These are phyloP conservation scores for Saxidomus purpurata DNA, from an alignment of 1,140 invertebrate genomes.

Conservation along the genomic window DNA sequence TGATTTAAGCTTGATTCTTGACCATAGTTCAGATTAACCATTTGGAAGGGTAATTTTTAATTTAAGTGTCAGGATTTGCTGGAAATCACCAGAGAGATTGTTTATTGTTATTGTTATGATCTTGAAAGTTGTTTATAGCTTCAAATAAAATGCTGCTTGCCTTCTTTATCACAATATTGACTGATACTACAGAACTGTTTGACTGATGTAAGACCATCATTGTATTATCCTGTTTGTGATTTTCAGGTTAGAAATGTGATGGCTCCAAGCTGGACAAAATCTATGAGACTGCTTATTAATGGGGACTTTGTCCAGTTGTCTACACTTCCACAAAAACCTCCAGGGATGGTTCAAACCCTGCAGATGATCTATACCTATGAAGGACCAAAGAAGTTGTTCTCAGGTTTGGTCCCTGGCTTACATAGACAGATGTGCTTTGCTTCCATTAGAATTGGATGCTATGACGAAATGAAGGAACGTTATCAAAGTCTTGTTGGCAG, in stretches of 20 bases:
- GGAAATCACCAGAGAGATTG: too few species aligned
- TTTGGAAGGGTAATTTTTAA: too few species aligned
- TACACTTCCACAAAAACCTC: constrained; percentile 82
- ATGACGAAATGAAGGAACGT: constrained; percentile 87
- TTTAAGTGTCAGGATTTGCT: too few species aligned
- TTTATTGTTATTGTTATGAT: too few species aligned
- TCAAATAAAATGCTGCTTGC: too few species aligned
- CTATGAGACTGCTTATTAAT: background rate
- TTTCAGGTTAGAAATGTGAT: constrained; percentile 7
- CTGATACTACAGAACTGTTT: too few species aligned
- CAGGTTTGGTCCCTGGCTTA: constrained; percentile 87
- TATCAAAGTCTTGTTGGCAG: constrained; percentile 85
- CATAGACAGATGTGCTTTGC: constrained; percentile 92
- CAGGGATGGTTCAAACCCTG: constrained; percentile 90
- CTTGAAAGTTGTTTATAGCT: too few species aligned
- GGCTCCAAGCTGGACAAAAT: background rate
- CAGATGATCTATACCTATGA: constrained; percentile 89
- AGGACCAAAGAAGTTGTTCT: constrained; percentile 90
- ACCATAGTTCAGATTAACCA: too few species aligned
- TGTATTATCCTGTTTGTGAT: background rate
- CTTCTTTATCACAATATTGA: too few species aligned
- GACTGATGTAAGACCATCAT: too few species aligned
- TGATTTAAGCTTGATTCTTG: too few species aligned
- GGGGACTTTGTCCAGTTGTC: background rate
- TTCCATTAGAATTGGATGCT: constrained; percentile 90